Conservation (phyloP, 2,888 invertebrate genomes). For the Subacronicta megacephala region DNA sequence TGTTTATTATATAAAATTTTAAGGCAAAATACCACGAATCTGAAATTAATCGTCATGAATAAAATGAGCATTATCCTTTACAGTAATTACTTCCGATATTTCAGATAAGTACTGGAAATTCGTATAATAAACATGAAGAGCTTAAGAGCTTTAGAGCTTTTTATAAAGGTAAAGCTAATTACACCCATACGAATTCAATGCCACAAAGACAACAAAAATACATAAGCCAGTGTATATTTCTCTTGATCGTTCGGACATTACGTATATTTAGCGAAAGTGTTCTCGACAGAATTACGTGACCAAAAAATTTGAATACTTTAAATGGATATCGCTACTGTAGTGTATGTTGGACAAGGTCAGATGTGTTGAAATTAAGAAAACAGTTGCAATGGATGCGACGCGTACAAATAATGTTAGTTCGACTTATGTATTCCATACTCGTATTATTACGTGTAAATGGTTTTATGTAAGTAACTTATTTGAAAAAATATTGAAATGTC, state of each 20-base stretch:
- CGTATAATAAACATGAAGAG: constrained; percentile 29
- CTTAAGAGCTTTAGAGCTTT: too few relatives aligned
- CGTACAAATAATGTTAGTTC: constrained; percentile 22
- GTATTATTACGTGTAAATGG: constrained; percentile 8
- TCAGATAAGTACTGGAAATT: constrained; percentile 29
- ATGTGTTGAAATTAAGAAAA: constrained; percentile 63
- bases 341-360: constrained; percentile 75
- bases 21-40: background rate
- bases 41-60: constrained; percentile 26
- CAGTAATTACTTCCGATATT: constrained; percentile 46
- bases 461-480: constrained; percentile 5
- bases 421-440: constrained; percentile 16
- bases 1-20: constrained; percentile 5
- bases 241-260: constrained; percentile 68
- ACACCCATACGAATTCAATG: constrained; percentile 64
- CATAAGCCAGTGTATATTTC: constrained; percentile 48
- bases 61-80: constrained; percentile 41
- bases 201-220: constrained; percentile 59
- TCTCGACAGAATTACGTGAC: constrained; percentile 73
- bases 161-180: constrained; percentile 35
- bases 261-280: constrained; percentile 71
- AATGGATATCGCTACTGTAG: constrained; percentile 60
- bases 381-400: constrained; percentile 59
- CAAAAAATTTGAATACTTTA: constrained; percentile 63
- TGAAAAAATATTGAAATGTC: too few relatives aligned